Evolutionary conservation across 2,888 invertebrate genomes (phyloP).

Genomic region (Bhutanitis thaidina): DNA sequence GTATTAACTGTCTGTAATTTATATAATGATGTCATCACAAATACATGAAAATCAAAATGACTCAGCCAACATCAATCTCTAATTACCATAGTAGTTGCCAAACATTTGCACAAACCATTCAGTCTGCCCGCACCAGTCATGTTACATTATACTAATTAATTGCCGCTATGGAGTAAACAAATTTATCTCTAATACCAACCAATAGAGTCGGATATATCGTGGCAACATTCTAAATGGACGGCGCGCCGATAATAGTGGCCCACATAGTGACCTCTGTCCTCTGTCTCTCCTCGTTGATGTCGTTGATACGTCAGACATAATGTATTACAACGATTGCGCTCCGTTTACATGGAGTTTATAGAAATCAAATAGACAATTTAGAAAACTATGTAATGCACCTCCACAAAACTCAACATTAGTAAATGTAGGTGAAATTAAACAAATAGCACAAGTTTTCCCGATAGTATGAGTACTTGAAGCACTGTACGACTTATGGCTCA

Average conservation of each 20-base stretch:
- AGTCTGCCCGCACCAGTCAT: neutral
- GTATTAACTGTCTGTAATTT: no score
- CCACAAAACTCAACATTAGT: no score
- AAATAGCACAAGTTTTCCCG: no score
- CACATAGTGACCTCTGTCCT: slow-evolving; percentile 27
- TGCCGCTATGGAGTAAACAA: neutral
- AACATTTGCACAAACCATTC: slow-evolving; percentile 12
- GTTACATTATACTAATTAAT: slow-evolving; percentile 17
- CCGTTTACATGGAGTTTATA: slow-evolving; percentile 24
- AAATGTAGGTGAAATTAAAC: no score
- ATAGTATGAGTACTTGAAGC: no score
- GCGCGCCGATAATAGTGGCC: slow-evolving; percentile 8
- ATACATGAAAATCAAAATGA: no score
- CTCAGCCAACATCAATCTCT: no score
- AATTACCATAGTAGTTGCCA: neutral
- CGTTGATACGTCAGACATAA: slow-evolving; percentile 24
- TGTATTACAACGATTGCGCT: slow-evolving; percentile 23
- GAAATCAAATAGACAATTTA: neutral
- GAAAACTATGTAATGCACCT: no score
- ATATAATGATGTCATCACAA: no score
- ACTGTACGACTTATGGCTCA: no score
- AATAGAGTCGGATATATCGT: neutral
- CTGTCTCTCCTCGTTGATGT: slow-evolving; percentile 26
- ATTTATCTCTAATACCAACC: neutral
- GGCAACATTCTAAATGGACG: slow-evolving; percentile 8